Evolutionary conservation across 2,113 vertebrate genomes (phyloP), one percentile per base, ranked within the genome.

Genomic region (Cettia cetti): DNA sequence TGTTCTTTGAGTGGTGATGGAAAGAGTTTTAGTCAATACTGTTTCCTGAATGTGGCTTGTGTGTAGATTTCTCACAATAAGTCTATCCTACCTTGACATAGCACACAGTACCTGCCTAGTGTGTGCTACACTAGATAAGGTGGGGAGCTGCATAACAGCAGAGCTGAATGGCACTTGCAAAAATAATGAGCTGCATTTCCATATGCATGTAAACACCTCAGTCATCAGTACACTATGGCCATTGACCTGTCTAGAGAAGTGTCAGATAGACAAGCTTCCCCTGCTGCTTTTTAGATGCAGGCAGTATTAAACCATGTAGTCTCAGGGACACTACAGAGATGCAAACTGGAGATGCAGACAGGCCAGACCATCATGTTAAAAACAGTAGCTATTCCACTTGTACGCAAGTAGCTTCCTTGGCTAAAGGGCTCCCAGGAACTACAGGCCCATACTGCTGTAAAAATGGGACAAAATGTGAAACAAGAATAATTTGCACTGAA

Each of bases 111-210:
- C 40, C 86, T 59, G 31, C 24, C 63, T 39, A 26, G 39, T 2
- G 12, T 44, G 52, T 52, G 74, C 78, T 31, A 54, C 42, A 39
- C 68, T 35, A 83, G 80, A 66, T 78, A 91, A 85, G 66, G 26
- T 35, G 85, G 26, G 20, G 42, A 83, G 39, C 61, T 49, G 39
- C 30, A 35, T 22, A 56, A 65, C 1, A 42, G 54, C 7, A 35
- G 66, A 65, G 30, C 24, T 89, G 77, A 87, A 71, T 60, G 60
- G 45, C 9, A 37, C 74, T 72, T 64, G 64, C 26, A 80, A 53
- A 83, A 95, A 94, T 86, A 88, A 95, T 49, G 71, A 96, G 45
- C 74, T 79, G 7, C 40, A 27, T 84, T 53, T 91, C 92, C 82
- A 63, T 15, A 26, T 7, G 44, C 59, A 54, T 54, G 54, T 45